phyloP scores from a whole-genome alignment of 2,797 vertebrate species.

The Coreius guichenoti region DNA sequence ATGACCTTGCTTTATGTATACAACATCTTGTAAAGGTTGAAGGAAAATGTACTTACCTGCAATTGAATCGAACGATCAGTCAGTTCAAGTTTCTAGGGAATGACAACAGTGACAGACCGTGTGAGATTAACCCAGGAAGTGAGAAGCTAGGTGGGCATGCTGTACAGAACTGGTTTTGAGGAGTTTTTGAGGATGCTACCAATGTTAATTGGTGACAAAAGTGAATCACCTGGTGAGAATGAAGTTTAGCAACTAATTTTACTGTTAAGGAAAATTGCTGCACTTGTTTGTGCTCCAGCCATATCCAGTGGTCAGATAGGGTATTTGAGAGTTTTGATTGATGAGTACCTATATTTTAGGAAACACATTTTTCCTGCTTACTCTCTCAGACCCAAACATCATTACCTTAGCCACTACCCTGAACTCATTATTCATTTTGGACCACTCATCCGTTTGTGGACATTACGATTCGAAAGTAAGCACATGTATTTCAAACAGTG shows the following conservation, averaged over 20 bases:
- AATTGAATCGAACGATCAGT: no score
- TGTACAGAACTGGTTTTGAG: not conserved
- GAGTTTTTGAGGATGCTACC: not conserved
- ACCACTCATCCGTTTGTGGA: not conserved
- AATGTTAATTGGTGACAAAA: not conserved
- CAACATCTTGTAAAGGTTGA: no score
- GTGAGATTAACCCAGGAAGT: no score
- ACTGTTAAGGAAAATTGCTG: not conserved
- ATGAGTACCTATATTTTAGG: not conserved
- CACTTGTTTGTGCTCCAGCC: not conserved
- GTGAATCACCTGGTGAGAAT: not conserved
- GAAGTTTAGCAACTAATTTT: not conserved
- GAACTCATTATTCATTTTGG: not conserved
- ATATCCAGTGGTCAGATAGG: not conserved
- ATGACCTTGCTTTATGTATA: no score
- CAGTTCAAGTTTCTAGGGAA: no score
- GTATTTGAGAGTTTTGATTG: constrained; percentile 6
- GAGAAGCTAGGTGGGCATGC: no score
- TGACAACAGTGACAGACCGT: no score
- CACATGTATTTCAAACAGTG: not conserved
- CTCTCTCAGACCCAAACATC: not conserved
- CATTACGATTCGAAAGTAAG: not conserved
- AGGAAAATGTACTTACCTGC: no score
- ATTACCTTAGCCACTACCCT: not conserved
- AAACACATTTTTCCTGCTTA: not conserved